phyloP scores from a whole-genome alignment of 2,888 invertebrate genomes.

The Dynastes tityus region DNA sequence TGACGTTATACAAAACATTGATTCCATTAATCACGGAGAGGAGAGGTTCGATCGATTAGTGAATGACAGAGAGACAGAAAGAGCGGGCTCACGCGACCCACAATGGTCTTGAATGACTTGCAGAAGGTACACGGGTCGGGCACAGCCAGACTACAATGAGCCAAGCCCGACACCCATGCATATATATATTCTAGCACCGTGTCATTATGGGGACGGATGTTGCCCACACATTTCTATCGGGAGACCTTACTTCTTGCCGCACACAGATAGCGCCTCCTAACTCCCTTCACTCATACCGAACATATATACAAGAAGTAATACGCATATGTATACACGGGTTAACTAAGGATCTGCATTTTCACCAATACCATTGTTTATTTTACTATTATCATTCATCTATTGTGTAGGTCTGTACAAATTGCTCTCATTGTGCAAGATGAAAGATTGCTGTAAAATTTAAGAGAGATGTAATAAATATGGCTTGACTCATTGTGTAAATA shows the following conservation, averaged over 20 bases:
- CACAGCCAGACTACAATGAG: slow-evolving; percentile 60
- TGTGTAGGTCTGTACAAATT: slow-evolving; percentile 39
- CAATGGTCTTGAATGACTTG: slow-evolving; percentile 59
- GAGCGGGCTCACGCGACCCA: slow-evolving; percentile 54
- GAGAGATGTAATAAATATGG: neutral
- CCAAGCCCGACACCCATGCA: slow-evolving; percentile 60
- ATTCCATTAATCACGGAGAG: slow-evolving; percentile 59
- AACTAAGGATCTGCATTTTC: slow-evolving; percentile 37
- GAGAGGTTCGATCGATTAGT: slow-evolving; percentile 60
- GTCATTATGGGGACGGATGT: slow-evolving; percentile 61
- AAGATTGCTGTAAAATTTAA: slow-evolving; percentile 38
- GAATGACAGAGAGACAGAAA: slow-evolving; percentile 58
- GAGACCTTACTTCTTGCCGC: slow-evolving; percentile 34
- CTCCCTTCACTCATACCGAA: slow-evolving; percentile 33
- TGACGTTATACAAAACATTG: slow-evolving; percentile 60
- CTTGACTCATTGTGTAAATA: neutral
- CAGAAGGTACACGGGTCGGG: slow-evolving; percentile 58
- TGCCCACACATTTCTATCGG: slow-evolving; percentile 54
- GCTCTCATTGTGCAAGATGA: slow-evolving; percentile 35
- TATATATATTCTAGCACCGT: slow-evolving; percentile 57
- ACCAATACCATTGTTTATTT: slow-evolving; percentile 50
- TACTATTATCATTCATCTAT: slow-evolving; percentile 50
- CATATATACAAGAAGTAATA: slow-evolving; percentile 29
- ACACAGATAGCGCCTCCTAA: slow-evolving; percentile 33
- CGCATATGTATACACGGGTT: slow-evolving; percentile 34